Percentiles rank a stretch among this genome's conserved stretches.
phyloP scores from a whole-genome alignment of 2,113 vertebrate genomes.

The Psittacula cyanocephala region DNA sequence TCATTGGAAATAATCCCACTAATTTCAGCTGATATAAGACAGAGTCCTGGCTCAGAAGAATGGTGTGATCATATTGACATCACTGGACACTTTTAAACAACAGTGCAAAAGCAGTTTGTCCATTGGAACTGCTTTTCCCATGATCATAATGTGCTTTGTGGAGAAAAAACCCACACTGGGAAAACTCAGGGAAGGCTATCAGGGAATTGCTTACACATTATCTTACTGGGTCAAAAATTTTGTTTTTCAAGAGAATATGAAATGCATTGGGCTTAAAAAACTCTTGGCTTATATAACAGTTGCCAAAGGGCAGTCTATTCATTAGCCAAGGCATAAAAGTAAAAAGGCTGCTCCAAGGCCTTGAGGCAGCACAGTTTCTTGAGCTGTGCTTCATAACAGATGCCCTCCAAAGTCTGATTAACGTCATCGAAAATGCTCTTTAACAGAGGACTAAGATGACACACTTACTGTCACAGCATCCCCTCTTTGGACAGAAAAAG shows the following conservation, averaged over 20 bases:
- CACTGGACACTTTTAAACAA: not conserved
- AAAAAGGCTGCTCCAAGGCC: slow-evolving; percentile 35
- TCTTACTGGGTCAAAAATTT: not conserved
- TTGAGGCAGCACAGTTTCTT: slow-evolving; percentile 29
- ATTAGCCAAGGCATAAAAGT: slow-evolving; percentile 45
- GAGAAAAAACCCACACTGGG: not conserved
- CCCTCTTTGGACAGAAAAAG: not conserved
- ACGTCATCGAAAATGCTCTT: slow-evolving; percentile 19
- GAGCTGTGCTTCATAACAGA: slow-evolving; percentile 19
- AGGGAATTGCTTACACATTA: not conserved
- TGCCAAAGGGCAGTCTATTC: slow-evolving; percentile 46
- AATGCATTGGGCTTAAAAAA: slow-evolving; percentile 5
- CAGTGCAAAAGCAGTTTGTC: not conserved
- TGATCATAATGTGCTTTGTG: not conserved
- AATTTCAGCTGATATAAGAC: not conserved
- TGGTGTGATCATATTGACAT: not conserved
- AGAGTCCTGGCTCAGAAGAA: not conserved
- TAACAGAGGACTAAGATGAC: not conserved
- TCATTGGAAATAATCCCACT: not conserved
- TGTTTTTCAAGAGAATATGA: slow-evolving; percentile 31
- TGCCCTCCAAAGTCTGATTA: slow-evolving; percentile 48
- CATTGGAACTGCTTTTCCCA: not conserved
- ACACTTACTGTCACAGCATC: not conserved
- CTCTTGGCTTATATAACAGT: slow-evolving; percentile 23
- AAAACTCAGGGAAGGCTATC: not conserved